Percentiles rank a stretch among this genome's conserved stretches.
Conservation (phyloP, 2,888 invertebrate genomes). For the Adelphocoris suturalis region DNA sequence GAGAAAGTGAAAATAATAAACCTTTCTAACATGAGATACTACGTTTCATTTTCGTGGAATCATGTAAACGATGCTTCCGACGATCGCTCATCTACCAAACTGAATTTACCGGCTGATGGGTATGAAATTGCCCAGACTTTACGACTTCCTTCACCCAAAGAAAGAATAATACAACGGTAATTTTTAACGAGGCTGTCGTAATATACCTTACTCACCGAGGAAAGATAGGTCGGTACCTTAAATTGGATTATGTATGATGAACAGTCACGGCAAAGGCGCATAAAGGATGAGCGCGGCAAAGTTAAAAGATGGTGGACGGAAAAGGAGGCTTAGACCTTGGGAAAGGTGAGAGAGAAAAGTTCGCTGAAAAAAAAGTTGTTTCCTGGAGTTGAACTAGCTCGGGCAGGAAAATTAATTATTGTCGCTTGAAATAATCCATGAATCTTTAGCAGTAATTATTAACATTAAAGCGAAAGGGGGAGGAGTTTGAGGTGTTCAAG, state of each 20-base stretch:
- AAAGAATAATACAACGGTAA: slow-evolving; percentile 23
- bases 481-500: slow-evolving; percentile 10
- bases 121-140: slow-evolving; percentile 13
- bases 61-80: not conserved
- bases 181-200: not conserved
- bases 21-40: too few relatives aligned
- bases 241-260: slow-evolving; percentile 42
- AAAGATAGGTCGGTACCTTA: slow-evolving; percentile 9
- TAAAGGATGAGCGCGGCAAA: slow-evolving; percentile 14
- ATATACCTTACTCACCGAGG: not conserved
- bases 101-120: not conserved
- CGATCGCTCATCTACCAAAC: not conserved
- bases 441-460: slow-evolving; percentile 39
- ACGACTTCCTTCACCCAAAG: not conserved
- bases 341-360: not conserved
- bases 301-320: slow-evolving; percentile 3
- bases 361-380: slow-evolving; percentile 15
- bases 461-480: not conserved
- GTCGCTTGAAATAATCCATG: slow-evolving; percentile 42
- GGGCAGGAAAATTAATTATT: slow-evolving; percentile 32
- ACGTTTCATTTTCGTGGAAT: too few relatives aligned
- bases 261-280: slow-evolving; percentile 23
- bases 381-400: slow-evolving; percentile 29
- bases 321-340: not conserved
- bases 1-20: too few relatives aligned